Base-by-base conservation (phyloP, 1,140 invertebrate genomes). In the Bombus superbus region DNA sequence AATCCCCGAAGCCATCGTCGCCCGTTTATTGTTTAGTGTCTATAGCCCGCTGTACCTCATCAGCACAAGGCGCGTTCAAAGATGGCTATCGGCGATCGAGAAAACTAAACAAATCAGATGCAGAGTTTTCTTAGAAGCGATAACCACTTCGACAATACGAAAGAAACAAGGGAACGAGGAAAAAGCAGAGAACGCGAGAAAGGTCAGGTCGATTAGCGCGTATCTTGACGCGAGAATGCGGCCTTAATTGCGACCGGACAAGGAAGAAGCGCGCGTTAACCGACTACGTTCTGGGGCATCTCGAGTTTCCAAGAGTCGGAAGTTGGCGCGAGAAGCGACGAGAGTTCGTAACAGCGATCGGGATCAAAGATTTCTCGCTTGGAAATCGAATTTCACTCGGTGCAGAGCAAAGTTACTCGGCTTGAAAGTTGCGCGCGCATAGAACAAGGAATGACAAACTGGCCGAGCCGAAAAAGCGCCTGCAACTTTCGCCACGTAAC, bases 401-500 rank as follows among this genome's bases (percentile, higher is more conserved):
- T 62, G 28, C 4, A 62, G 10, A 28, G 25, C 5, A 28, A 47
- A 83, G 81, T 53, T n/a, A 53, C 57, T 75, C 35, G 42, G 35
- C 28, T 74, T 68, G 66, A 75, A 62, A 40, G 81, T 18, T 9
- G 6, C 13, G 42, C 47, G 47, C 47, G 47, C 47, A 53, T 53
- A 22, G 83, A 77, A 80, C 86, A 59, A 72, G 69, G 47, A 80
- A 71, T 62, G 88, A 86, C 73, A 86, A 81, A 89, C 73, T 72
- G 80, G 38, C 32, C 59, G 66, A 42, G 57, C 10, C 72, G 53
- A 89, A 86, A 89, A 89, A 89, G 89, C 76, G 32, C n/a, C 38
- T 25, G 76, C 18, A 89, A 89, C 69, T 89, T 89, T 73, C 32
- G 11, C 40, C 42, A 11, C 62, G 69, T 89, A 89, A 86, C 59